Conservation (phyloP, 2,888 invertebrate genomes). For the Drosophila atroscutellata region DNA sequence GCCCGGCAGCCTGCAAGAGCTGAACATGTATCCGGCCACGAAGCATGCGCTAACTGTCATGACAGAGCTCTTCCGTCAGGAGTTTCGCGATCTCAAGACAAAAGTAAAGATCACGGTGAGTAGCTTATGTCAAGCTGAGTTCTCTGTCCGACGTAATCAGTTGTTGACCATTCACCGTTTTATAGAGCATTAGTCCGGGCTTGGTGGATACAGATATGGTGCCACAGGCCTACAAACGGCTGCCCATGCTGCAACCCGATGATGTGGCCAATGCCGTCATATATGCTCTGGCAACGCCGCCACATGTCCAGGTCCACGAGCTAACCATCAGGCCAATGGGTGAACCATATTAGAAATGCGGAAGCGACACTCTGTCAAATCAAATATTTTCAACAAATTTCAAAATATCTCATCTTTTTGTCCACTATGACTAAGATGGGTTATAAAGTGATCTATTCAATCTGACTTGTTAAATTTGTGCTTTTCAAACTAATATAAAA, state of each 20-base stretch:
- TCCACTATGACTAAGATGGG: not conserved
- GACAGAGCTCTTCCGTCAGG: constrained; percentile 81
- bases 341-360: constrained; percentile 57
- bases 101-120: constrained; percentile 81
- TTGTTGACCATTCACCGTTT: not conserved
- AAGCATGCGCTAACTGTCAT: constrained; percentile 82
- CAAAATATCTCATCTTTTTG: not conserved
- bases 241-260: constrained; percentile 67
- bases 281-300: constrained; percentile 73
- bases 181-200: constrained; percentile 85
- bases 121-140: not conserved
- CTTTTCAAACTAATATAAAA: not conserved
- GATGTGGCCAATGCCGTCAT: constrained; percentile 76
- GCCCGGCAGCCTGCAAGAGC: constrained; percentile 66
- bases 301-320: constrained; percentile 78
- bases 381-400: not conserved
- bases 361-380: not conserved
- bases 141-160: not conserved
- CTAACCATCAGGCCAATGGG: constrained; percentile 79
- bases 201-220: constrained; percentile 85
- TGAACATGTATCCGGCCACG: constrained; percentile 81
- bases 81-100: constrained; percentile 72
- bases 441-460: not conserved
- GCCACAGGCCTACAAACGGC: constrained; percentile 50
- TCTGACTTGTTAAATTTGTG: not conserved